Evolutionary conservation across 2,113 vertebrate species (phyloP).

Genomic region (Phalacrocorax aristotelis): DNA sequence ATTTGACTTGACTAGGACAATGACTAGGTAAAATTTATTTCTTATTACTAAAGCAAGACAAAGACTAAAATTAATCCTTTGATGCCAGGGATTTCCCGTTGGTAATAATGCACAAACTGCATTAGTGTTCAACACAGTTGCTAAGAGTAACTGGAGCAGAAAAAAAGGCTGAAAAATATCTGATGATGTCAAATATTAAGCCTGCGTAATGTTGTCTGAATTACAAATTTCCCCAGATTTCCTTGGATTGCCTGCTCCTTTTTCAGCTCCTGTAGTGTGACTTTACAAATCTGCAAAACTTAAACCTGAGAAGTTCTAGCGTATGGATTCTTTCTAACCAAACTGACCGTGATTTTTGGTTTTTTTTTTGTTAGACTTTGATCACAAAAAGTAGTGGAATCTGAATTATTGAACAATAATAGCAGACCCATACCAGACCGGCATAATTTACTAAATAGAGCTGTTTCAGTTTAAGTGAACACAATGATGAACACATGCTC

Average conservation of each 20-base stretch:
- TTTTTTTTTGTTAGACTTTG: not conserved
- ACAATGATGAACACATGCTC: not conserved
- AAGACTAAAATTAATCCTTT: constrained; percentile 62
- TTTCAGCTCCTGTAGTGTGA: not conserved
- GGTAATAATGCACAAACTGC: constrained; percentile 24
- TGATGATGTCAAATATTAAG: constrained; percentile 28
- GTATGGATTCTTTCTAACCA: not conserved
- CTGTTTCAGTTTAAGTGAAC: not conserved
- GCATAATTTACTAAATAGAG: not conserved
- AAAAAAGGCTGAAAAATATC: constrained; percentile 26
- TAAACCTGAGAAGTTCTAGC: not conserved
- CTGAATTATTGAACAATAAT: not conserved
- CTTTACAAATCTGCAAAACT: not conserved
- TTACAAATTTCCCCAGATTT: not conserved
- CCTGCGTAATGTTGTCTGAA: not conserved
- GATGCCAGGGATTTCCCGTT: constrained; percentile 48
- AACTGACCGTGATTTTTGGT: not conserved
- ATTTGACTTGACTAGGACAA: constrained; percentile 54
- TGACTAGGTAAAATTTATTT: constrained; percentile 58
- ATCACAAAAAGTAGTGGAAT: not conserved
- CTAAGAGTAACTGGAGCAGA: constrained; percentile 39
- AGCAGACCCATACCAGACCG: not conserved
- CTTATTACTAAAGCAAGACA: constrained; percentile 41
- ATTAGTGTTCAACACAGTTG: constrained; percentile 45
- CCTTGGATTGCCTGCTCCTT: not conserved